Percentiles rank a stretch among this genome's conserved stretches.
phyloP scores from a whole-genome alignment of 2,797 vertebrate species.

The Cacajao melanocephalus region DNA sequence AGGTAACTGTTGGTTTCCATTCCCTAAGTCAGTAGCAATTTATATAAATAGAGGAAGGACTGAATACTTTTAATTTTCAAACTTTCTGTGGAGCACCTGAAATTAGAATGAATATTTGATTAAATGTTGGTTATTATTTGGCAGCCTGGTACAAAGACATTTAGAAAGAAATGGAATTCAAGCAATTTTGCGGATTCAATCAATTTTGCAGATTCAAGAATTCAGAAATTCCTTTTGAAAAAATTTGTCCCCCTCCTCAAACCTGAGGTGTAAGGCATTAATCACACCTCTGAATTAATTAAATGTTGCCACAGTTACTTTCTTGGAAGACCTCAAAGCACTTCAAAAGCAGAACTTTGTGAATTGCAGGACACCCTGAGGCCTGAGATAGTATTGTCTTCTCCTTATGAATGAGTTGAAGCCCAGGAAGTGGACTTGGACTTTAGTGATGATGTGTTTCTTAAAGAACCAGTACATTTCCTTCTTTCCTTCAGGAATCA shows the following conservation, averaged over 20 bases:
- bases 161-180: not conserved
- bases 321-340: not conserved
- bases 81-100: not conserved
- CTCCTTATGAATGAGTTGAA: not conserved
- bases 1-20: not conserved
- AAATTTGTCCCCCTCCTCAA: not conserved
- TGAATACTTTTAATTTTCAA: not conserved
- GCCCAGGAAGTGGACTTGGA: not conserved
- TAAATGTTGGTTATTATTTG: not conserved
- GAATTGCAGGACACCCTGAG: not conserved
- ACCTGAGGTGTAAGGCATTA: not conserved
- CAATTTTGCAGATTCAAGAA: not conserved
- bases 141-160: not conserved
- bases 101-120: not conserved
- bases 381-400: not conserved
- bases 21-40: constrained; percentile 3
- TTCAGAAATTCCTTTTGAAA: constrained; percentile 30
- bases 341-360: not conserved
- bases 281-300: not conserved
- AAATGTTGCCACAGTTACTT: not conserved
- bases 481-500: not conserved
- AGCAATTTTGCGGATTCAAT: constrained; percentile 3
- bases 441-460: not conserved
- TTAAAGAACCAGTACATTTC: not conserved
- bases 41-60: not conserved